Evolutionary conservation across 2,888 invertebrate species (phyloP), one percentile per base, ranked within the genome.

Genomic region (Saturnia japonica): DNA sequence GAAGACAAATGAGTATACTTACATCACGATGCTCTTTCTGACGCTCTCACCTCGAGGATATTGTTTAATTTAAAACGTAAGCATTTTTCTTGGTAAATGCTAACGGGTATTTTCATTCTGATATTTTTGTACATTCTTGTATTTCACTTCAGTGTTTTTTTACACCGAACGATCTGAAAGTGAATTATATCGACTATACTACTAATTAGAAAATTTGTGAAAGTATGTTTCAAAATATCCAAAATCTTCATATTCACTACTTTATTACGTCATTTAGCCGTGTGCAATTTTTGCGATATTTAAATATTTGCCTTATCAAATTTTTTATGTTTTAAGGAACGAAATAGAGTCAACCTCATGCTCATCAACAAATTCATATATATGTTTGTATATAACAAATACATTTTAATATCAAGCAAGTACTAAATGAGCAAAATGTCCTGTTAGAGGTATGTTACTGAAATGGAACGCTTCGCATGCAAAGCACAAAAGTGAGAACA

Each of bases 11-110:
- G 64, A 40, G 40, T 64, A 64, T 64, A 64, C 64, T 64, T 64
- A 64, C 64, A 40, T 64, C 64, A 64, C 64, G 40, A 7, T 64
- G 64, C 64, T 64, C 64, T 40, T 40, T 60, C 54, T 22, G 54
- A 8, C 16, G 62, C 34, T 28, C n/a, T 64, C 40, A 64, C 64
- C 40, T 64, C 64, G n/a, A 64, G 64, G 40, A 40, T 64, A 64
- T 64, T 64, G 40, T 64, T 64, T 64, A 64, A 68, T 40, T 47
- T 51, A 47, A 47, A 47, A 54, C n/a, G 54, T 19, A 54, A 51
- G 11, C 68, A 68, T 64, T 64, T 40, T 40, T 64, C 62, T 64
- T 64, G 64, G 78, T 82, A 68, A 67, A 85, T 84, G 82, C 78
- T 69, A 57, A 19, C 19, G 19, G 19, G 19, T 25, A 28, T 60